phyloP scores from a whole-genome alignment of 1,140 invertebrate genomes.

The Hypothenemus hampei region DNA sequence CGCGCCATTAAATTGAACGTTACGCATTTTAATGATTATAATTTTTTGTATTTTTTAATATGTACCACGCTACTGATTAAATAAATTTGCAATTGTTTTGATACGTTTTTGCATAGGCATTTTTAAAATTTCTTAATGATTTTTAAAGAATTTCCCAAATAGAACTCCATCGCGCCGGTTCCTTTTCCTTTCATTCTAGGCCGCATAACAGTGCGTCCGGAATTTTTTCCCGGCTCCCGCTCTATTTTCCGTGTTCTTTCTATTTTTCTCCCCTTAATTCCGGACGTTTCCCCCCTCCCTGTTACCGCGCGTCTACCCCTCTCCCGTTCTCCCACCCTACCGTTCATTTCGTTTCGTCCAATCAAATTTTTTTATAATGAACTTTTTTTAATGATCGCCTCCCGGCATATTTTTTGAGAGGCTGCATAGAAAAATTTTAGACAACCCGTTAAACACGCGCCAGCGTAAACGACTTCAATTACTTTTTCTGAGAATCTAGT shows the following conservation, averaged over 20 bases:
- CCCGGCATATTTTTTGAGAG: too few relatives aligned
- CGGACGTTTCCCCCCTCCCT: background rate
- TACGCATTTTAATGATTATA: too few relatives aligned
- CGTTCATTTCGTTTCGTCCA: constrained; percentile 32
- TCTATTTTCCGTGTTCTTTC: constrained; percentile 28
- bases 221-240: constrained; percentile 25
- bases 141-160: constrained; percentile 12
- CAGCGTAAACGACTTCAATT: too few relatives aligned
- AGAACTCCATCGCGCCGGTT: constrained; percentile 15
- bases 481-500: too few relatives aligned
- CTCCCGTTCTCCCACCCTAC: constrained; percentile 24
- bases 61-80: too few relatives aligned
- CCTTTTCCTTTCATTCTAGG: constrained; percentile 30
- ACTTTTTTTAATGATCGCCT: constrained; percentile 28
- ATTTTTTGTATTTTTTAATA: too few relatives aligned
- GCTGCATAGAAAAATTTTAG: too few relatives aligned
- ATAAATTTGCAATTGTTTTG: too few relatives aligned
- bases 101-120: too few relatives aligned
- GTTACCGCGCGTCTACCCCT: constrained; percentile 15
- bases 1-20: too few relatives aligned
- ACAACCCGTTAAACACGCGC: too few relatives aligned
- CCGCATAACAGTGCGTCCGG: constrained; percentile 25
- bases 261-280: constrained; percentile 25
- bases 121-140: too few relatives aligned
- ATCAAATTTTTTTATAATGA: constrained; percentile 39